These are phyloP conservation scores for Parelbella ahira DNA, from an alignment of 2,888 invertebrate genomes.

Conservation along the genomic window DNA sequence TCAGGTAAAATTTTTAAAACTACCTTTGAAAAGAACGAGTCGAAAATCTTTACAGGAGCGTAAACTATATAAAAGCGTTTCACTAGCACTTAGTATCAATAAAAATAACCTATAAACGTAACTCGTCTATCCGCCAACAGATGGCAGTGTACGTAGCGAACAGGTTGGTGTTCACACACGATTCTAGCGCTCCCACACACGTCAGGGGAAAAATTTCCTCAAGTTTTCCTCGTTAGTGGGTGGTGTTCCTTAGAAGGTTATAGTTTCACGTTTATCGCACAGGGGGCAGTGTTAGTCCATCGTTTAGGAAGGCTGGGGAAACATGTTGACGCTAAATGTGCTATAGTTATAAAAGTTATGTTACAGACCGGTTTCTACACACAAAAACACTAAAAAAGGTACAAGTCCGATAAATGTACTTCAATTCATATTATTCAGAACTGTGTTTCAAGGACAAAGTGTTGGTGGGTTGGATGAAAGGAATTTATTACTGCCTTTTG, in stretches of 20 bases:
- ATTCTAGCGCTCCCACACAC: slow-evolving; percentile 46
- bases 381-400: no score
- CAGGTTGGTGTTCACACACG: slow-evolving; percentile 44
- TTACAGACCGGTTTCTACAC: no score
- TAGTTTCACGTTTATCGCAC: slow-evolving; percentile 60
- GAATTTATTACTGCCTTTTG: no score
- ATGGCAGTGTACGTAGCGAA: slow-evolving; percentile 47
- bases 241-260: slow-evolving; percentile 49
- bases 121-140: slow-evolving; percentile 59
- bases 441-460: no score
- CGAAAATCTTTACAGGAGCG: slow-evolving; percentile 27
- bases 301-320: slow-evolving; percentile 1
- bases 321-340: no score
- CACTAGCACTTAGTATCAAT: slow-evolving; percentile 24
- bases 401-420: no score
- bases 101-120: slow-evolving; percentile 28
- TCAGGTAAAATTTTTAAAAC: slow-evolving; percentile 18
- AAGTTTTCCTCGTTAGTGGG: slow-evolving; percentile 58
- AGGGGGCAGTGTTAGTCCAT: slow-evolving; percentile 60
- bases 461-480: no score
- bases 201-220: slow-evolving; percentile 55
- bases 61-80: slow-evolving; percentile 28
- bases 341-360: no score
- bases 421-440: no score
- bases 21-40: slow-evolving; percentile 23